Base-by-base conservation (phyloP, 23 tunicate genomes). In the Diplosoma virens region DNA sequence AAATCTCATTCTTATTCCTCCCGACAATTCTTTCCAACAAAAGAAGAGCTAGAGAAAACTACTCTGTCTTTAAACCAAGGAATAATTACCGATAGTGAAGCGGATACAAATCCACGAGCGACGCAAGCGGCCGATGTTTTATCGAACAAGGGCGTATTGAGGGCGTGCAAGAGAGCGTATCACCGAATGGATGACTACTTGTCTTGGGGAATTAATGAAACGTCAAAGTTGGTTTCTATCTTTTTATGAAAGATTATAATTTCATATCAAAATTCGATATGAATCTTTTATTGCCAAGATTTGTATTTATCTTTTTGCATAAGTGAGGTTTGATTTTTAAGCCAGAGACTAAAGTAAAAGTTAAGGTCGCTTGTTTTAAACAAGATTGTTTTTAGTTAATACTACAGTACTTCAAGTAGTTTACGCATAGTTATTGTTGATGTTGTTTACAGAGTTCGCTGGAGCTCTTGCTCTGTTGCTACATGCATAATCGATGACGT, bases 391-490 rank as follows among this genome's bases (percentile, higher is more conserved):
- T n/a, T n/a, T n/a, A n/a, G n/a, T n/a, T n/a, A n/a, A n/a, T n/a
- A n/a, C n/a, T n/a, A n/a, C n/a, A n/a, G n/a, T n/a, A n/a, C n/a
- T n/a, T n/a, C n/a, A n/a, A n/a, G n/a, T n/a, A n/a, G n/a, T n/a
- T n/a, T n/a, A n/a, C n/a, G n/a, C n/a, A n/a, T n/a, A n/a, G n/a
- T n/a, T n/a, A n/a, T n/a, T n/a, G n/a, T n/a, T n/a, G n/a, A 41
- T 14, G 11, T 41, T 41, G 24, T 55, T 55, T 26, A 5, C 76
- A 89, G 96, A 41, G 72, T 78, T 21, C 59, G 96, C 33, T 89
- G 96, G 96, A 89, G 96, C 58, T 88, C 83, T n/a, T 89, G 96
- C 63, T 89, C 96, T 30, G 96, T 87, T 2, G 70, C 82, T 1
- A 89, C 87, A 22, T 89, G 83, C 41, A n/a, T 89, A 1, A 56